A percentile compares a stretch with the other conserved stretches of the same genome.
These are phyloP conservation scores for Trididemnum miniatum DNA, from an alignment of 23 tunicate species.

Conservation along the genomic window DNA sequence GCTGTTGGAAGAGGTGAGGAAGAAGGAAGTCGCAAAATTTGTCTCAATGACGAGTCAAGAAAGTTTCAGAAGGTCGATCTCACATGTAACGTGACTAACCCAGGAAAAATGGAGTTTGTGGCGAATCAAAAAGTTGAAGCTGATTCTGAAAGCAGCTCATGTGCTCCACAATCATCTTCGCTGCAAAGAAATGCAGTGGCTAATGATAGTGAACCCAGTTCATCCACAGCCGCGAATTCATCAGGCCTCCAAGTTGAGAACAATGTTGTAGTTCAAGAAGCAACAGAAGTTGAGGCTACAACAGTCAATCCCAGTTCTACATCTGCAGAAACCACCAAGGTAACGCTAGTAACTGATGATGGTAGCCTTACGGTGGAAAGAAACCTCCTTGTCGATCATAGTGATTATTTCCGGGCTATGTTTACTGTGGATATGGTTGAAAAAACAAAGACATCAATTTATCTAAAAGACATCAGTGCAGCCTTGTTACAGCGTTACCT, in stretches of 20 bases:
- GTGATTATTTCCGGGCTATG: slow-evolving; percentile 84
- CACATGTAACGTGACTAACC: slow-evolving; percentile 54
- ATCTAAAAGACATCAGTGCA: slow-evolving; percentile 26
- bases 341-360: slow-evolving; percentile 50
- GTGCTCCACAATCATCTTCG: neutral
- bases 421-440: slow-evolving; percentile 79
- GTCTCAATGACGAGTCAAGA: slow-evolving; percentile 44
- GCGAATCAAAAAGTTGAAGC: neutral
- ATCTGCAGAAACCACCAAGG: no score
- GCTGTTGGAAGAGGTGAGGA: neutral
- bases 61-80: slow-evolving; percentile 62
- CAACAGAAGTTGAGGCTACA: no score
- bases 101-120: slow-evolving; percentile 28
- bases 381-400: slow-evolving; percentile 64
- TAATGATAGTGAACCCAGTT: slow-evolving; percentile 34
- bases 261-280: no score
- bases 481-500: slow-evolving; percentile 22
- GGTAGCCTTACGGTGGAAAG: slow-evolving; percentile 39
- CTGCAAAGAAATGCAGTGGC: no score
- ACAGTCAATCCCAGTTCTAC: no score
- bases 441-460: slow-evolving; percentile 18
- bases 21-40: neutral
- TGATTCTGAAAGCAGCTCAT: no score
- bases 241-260: no score
- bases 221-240: no score